Conservation (phyloP, 1,140 invertebrate species). For the Sinonovacula constricta region DNA sequence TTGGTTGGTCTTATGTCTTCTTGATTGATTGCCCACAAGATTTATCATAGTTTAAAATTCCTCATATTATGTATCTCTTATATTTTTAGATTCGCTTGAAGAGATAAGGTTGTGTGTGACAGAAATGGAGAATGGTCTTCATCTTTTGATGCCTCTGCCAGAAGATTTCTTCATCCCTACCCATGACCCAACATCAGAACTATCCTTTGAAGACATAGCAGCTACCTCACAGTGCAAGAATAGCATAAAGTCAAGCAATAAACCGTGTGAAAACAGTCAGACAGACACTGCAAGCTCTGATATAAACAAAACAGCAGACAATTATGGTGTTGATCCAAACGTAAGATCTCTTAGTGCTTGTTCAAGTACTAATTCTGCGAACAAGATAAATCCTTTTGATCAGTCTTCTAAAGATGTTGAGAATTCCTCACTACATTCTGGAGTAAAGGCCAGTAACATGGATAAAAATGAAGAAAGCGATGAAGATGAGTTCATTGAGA, state of each 20-base stretch:
- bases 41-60: too few relatives aligned
- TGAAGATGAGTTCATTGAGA: conserved; percentile 1
- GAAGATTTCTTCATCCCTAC: conserved; percentile 45
- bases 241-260: neutral
- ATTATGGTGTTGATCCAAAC: too few relatives aligned
- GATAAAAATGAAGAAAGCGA: neutral
- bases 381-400: neutral
- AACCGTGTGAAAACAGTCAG: neutral
- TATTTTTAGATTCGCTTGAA: too few relatives aligned
- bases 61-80: too few relatives aligned
- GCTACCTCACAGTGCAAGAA: neutral
- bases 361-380: neutral
- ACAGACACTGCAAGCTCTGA: neutral
- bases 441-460: neutral
- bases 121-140: conserved; percentile 39
- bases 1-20: too few relatives aligned
- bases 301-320: neutral
- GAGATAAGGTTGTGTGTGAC: conserved; percentile 34
- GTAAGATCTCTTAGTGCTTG: neutral
- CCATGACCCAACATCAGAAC: too few relatives aligned
- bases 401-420: neutral
- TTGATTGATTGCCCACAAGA: too few relatives aligned
- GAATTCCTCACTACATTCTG: neutral
- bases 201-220: too few relatives aligned
- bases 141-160: conserved; percentile 39